A percentile compares a stretch with the other conserved stretches of the same genome.
These are phyloP conservation scores for Neodiprion fabricii DNA, from an alignment of 1,140 invertebrate species.

Conservation along the genomic window DNA sequence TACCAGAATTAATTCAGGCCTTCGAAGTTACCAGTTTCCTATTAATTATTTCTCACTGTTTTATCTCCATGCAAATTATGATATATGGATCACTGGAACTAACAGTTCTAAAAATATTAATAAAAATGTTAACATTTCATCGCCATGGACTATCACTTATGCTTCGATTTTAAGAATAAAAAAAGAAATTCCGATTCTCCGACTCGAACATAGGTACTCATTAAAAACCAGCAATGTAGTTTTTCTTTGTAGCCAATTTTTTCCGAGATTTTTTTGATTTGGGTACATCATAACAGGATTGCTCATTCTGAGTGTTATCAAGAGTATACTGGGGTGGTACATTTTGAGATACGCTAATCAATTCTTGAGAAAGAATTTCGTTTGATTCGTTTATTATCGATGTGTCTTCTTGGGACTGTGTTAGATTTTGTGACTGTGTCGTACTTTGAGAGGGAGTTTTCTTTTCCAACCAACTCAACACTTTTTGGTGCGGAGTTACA, in stretches of 20 bases:
- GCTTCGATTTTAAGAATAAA: background rate
- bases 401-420: slow-evolving; percentile 28
- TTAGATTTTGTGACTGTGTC: background rate
- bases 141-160: no score
- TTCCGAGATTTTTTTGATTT: slow-evolving; percentile 29
- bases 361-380: slow-evolving; percentile 44
- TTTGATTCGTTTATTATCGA: slow-evolving; percentile 20
- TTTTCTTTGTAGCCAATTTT: slow-evolving; percentile 31
- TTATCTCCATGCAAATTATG: slow-evolving; percentile 11
- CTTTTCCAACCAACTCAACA: slow-evolving; percentile 48
- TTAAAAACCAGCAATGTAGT: slow-evolving; percentile 12
- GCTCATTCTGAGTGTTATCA: slow-evolving; percentile 27
- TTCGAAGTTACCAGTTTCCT: no score
- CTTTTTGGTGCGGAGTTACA: slow-evolving; percentile 47
- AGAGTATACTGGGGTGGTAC: slow-evolving; percentile 26
- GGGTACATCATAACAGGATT: slow-evolving; percentile 33
- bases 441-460: background rate
- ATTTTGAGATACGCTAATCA: slow-evolving; percentile 47
- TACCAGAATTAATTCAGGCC: no score
- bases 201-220: background rate
- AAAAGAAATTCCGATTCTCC: background rate
- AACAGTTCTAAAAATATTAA: background rate
- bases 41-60: no score
- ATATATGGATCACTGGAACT: background rate
- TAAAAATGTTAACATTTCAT: background rate